Conservation (phyloP, 2,113 vertebrate species). For the human region GRCh38 chr4:24205001-24205500, state of each 20-base stretch:
- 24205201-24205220: background rate
- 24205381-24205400: background rate
- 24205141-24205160: background rate
- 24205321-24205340: background rate
- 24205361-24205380: background rate
- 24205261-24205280: background rate
- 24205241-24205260: background rate
- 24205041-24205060: too few species aligned
- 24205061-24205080: too few species aligned
- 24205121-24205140: background rate
- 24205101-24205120: accelerated
- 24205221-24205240: background rate
- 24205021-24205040: too few species aligned
- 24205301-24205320: background rate
- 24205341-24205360: background rate
- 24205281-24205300: background rate
- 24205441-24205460: background rate
- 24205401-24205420: background rate
- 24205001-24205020: too few species aligned
- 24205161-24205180: background rate
- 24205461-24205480: background rate
- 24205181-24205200: background rate
- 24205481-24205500: background rate
- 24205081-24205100: too few species aligned
- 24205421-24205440: background rate